Evolutionary conservation across 2,888 invertebrate genomes (phyloP), one percentile per base, ranked within the genome.

Genomic region (Ophonus ardosiacus): DNA sequence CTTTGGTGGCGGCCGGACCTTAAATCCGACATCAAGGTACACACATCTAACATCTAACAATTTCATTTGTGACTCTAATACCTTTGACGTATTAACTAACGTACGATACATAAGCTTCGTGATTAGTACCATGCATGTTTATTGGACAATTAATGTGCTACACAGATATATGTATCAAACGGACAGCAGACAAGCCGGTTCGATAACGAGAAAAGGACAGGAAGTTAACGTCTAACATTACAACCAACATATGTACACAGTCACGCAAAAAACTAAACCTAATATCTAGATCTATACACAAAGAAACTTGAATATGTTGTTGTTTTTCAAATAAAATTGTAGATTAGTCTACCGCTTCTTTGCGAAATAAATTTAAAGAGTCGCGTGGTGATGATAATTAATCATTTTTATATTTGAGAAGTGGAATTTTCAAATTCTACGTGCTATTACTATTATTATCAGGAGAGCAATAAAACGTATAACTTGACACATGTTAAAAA

Each of bases 1-100:
- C 91, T 97, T 21, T 92, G 94, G 85, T 97, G 97, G 97, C 93
- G 97, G 21, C 96, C 97, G 0, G 94, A 95, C 87, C 93, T 97
- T 24, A 94, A 94, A 88, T 88, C 90, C 0, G 95, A 95, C 86
- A 88, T 95, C 7, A 91, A 92, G 88, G 94, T 93, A 21, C 57
- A 78, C n/a, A 61, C 15, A 18, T 61, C 24, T 65, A 24, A 63
- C 65, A 74, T 13, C 31, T 24, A 74, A 13, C 57, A 59, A 38
- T 59, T 43, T 76, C 13, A 31, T 7, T 61, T 24, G 43, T 21
- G 51, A 61, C 57, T 78, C 6, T 57, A 78, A 56, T 24, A 56
- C 31, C 78, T 51, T 78, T 57, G 21, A 56, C 24, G 15, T 31
- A 57, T 78, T 24, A 78, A 57, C 24, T 57, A 56, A 78, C 57